Conservation (phyloP, 64 coral and sea anemone species). For the Anthopleura sola region DNA sequence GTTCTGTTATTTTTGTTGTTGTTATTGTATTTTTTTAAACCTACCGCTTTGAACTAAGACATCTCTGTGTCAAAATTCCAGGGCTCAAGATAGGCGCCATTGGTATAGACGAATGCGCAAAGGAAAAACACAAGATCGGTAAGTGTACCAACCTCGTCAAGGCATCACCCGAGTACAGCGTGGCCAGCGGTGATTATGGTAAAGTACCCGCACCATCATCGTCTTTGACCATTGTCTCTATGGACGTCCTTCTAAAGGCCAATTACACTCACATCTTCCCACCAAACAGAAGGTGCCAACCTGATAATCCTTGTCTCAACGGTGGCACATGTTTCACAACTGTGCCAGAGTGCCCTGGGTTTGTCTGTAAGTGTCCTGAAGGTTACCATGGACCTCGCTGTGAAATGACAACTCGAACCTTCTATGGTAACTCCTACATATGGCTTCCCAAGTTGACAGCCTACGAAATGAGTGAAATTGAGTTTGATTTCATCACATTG, state of each 20-base stretch:
- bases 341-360: constrained; percentile 54
- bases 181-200: constrained; percentile 88
- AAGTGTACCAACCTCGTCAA: constrained; percentile 59
- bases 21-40: not conserved
- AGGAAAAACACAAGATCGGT: constrained; percentile 64
- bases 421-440: constrained; percentile 81
- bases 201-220: constrained; percentile 30
- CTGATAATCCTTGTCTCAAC: constrained; percentile 62
- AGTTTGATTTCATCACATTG: constrained; percentile 69
- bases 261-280: constrained; percentile 44
- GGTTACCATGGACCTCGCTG: constrained; percentile 71
- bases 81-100: constrained; percentile 65
- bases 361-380: constrained; percentile 72
- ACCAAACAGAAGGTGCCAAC: not conserved
- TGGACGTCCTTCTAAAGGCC: constrained; percentile 42
- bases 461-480: constrained; percentile 65
- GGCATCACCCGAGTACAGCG: constrained; percentile 50
- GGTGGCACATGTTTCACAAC: constrained; percentile 81
- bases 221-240: constrained; percentile 68
- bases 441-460: constrained; percentile 60
- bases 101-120: constrained; percentile 85
- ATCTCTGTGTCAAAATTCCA: no score
- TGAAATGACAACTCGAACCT: constrained; percentile 81
- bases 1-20: not conserved
- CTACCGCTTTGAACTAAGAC: not conserved